Percentiles rank a stretch among this genome's conserved stretches.
Conservation (phyloP, 2,888 invertebrate genomes). For the Listrodromus nycthemerus region DNA sequence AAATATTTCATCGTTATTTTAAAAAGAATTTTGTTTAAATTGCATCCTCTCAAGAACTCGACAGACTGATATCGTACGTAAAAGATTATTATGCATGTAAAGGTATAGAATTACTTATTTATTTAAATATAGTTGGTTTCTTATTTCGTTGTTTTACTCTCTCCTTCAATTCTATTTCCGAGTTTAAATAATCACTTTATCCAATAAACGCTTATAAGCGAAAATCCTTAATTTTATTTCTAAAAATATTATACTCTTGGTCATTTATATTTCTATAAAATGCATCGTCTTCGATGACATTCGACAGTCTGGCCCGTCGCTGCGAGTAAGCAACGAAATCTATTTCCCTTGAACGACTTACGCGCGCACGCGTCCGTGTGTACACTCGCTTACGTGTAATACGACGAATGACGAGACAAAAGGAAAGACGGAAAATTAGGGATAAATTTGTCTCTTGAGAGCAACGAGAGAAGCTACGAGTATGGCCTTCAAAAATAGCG, state of each 20-base stretch:
- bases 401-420: slow-evolving; percentile 22
- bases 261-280: not conserved
- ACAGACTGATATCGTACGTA: slow-evolving; percentile 7
- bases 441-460: slow-evolving; percentile 11
- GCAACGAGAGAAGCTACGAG: slow-evolving; percentile 4
- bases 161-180: not conserved
- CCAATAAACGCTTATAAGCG: not conserved
- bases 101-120: slow-evolving; percentile 9
- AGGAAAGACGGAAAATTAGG: slow-evolving; percentile 28
- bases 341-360: not conserved
- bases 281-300: not conserved
- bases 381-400: not conserved
- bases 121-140: not conserved
- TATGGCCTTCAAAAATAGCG: slow-evolving; percentile 7
- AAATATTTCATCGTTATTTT: not conserved
- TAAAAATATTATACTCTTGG: not conserved
- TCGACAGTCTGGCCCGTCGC: not conserved
- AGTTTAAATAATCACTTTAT: not conserved
- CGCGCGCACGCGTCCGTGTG: not conserved
- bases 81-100: not conserved
- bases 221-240: not conserved
- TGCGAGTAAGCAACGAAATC: not conserved
- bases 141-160: not conserved
- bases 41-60: not conserved
- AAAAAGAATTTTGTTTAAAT: not conserved